A percentile compares a stretch with the other conserved stretches of the same genome.
phyloP scores from a whole-genome alignment of 2,797 vertebrate genomes.

The Oceanodroma leucorhoa region DNA sequence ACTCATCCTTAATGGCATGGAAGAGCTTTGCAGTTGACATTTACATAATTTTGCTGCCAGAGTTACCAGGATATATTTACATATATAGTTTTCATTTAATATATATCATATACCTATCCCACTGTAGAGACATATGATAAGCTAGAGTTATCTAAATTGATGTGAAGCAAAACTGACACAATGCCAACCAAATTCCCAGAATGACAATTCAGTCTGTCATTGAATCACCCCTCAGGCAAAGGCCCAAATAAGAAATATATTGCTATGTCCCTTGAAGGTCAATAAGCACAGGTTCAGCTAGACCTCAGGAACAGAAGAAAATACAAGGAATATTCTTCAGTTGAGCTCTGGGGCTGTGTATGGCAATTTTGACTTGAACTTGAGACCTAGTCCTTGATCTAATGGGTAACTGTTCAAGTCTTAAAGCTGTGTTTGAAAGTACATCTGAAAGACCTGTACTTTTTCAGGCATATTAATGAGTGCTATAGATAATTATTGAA shows the following conservation, averaged over 20 bases:
- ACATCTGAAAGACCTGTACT: neutral
- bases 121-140: neutral
- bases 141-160: constrained; percentile 6
- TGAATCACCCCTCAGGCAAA: neutral
- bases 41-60: neutral
- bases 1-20: neutral
- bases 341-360: neutral
- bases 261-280: constrained; percentile 12
- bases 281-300: neutral
- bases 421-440: neutral
- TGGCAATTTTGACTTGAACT: neutral
- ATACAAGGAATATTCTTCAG: neutral
- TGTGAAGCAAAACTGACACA: constrained; percentile 19
- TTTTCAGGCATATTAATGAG: neutral
- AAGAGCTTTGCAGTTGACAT: neutral
- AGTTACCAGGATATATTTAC: neutral
- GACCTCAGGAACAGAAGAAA: neutral
- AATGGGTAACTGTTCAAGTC: neutral
- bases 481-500: neutral
- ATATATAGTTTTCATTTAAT: neutral
- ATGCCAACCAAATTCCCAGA: constrained; percentile 24
- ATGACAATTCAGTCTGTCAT: constrained; percentile 1
- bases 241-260: neutral
- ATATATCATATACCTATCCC: neutral
- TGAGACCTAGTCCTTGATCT: neutral